These are phyloP conservation scores for Nephrotoma guestfalica DNA, from an alignment of 2,888 invertebrate species.

Conservation along the genomic window DNA sequence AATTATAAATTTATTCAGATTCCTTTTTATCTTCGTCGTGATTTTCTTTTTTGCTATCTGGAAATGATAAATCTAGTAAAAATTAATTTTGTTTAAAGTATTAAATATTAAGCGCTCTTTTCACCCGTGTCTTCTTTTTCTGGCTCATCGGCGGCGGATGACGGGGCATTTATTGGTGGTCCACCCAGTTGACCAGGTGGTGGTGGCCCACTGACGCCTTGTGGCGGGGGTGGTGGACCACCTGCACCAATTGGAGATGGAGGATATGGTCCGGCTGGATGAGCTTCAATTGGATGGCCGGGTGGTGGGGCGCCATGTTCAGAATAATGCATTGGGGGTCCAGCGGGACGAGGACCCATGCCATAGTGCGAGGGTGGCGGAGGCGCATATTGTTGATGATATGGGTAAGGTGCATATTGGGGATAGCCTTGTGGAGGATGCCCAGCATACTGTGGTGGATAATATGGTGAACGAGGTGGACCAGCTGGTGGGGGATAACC, in stretches of 20 bases:
- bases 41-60: slow-evolving; percentile 15
- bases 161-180: slow-evolving; percentile 9
- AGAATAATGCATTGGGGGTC: slow-evolving; percentile 16
- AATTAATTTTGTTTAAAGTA: neutral
- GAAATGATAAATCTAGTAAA: slow-evolving; percentile 4
- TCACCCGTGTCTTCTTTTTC: slow-evolving; percentile 13
- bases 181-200: slow-evolving; percentile 10
- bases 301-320: slow-evolving; percentile 16
- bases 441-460: slow-evolving; percentile 30
- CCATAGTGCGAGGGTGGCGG: slow-evolving; percentile 24
- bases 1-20: slow-evolving; percentile 18
- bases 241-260: slow-evolving; percentile 12
- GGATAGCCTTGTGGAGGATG: slow-evolving; percentile 29
- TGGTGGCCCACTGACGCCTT: slow-evolving; percentile 16
- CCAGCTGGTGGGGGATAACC: slow-evolving; percentile 27
- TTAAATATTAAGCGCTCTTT: neutral
- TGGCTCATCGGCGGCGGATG: slow-evolving; percentile 14
- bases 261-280: slow-evolving; percentile 17
- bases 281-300: slow-evolving; percentile 16
- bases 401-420: slow-evolving; percentile 28
- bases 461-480: slow-evolving; percentile 28
- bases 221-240: slow-evolving; percentile 11
- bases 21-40: slow-evolving; percentile 29
- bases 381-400: slow-evolving; percentile 29
- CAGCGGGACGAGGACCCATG: slow-evolving; percentile 20